Evolutionary conservation across 1,140 invertebrate genomes (phyloP), one percentile per base, ranked within the genome.

Genomic region (Chelonus insularis): DNA sequence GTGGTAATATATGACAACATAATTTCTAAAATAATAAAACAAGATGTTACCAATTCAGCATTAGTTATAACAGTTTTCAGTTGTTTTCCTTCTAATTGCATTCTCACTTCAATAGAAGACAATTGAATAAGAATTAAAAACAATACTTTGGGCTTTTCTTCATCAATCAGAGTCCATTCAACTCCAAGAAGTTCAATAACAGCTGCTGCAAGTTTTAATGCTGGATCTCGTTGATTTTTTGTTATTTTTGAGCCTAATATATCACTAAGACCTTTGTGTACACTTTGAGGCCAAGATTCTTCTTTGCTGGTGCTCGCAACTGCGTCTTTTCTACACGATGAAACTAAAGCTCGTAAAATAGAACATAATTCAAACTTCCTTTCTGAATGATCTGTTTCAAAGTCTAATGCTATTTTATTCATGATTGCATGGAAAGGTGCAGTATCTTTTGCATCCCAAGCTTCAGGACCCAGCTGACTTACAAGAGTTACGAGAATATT

Each of bases 31-130:
- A 95, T 88, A 45, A 87, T 83, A 67, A 95, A 97, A 72, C 93
- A 96, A 37, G 91, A 84, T 16, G 88, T 89, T 1, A 96, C 83
- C 12, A 96, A 81, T 50, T 93, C 88, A 20, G 86, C 86, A 79
- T 92, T 88, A 23, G 84, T 78, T 70, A 89, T 85, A 5, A 93
- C 88, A 74, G 90, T 84, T 74, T 94, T 91, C 61, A 95, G 83
- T 70, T 87, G 88, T 67, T 90, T 89, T 62, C 93, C 91, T 73
- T 97, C 94, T 39, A 96, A 78, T 69, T 93, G 90, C 92, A 97
- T 96, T 68, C 93, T 86, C 1, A 96, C 88, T 84, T 97, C 95
- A 73, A 97, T 93, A 50, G 92, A 92, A 64, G 90, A 88, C 14
- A 97, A 77, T 76, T 96, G 93, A 55, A 95, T 86, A 1, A 96